Conservation (phyloP, 2,797 vertebrate genomes). For the Brachymystax lenok region DNA sequence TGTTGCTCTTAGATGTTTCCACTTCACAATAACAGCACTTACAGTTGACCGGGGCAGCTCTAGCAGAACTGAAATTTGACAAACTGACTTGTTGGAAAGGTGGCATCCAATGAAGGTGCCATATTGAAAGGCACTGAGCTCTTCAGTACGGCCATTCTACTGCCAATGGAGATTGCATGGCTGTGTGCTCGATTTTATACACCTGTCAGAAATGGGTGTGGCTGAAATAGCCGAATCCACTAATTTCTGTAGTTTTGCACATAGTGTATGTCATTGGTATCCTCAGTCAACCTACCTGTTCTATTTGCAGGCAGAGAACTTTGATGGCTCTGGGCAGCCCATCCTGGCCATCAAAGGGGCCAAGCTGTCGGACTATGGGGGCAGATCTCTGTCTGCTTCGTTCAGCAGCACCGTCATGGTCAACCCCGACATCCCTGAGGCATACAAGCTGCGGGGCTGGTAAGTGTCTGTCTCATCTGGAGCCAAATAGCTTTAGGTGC, state of each 20-base stretch:
- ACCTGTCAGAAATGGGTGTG: too few relatives aligned
- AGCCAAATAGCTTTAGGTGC: not conserved
- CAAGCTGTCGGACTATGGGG: slow-evolving; percentile 92
- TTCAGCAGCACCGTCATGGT: slow-evolving; percentile 90
- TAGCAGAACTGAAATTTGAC: too few relatives aligned
- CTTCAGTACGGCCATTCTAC: too few relatives aligned
- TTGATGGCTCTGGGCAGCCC: slow-evolving; percentile 90
- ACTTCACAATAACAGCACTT: too few relatives aligned
- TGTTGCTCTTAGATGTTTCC: too few relatives aligned
- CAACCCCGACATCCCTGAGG: slow-evolving; percentile 96
- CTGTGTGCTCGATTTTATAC: too few relatives aligned
- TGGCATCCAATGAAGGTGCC: too few relatives aligned
- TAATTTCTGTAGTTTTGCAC: not conserved
- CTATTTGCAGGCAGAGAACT: slow-evolving; percentile 86
- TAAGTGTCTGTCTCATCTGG: slow-evolving; percentile 62
- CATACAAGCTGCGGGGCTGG: slow-evolving; percentile 95
- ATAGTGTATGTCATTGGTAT: not conserved
- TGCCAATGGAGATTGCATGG: too few relatives aligned
- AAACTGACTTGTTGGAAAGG: too few relatives aligned
- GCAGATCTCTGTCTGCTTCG: slow-evolving; percentile 89
- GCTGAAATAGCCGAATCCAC: too few relatives aligned
- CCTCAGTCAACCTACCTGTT: not conserved
- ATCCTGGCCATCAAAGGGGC: slow-evolving; percentile 93
- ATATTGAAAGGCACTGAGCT: too few relatives aligned
- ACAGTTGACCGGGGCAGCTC: too few relatives aligned